Conservation (phyloP, 2,888 invertebrate genomes). For the Epinotia ramella region DNA sequence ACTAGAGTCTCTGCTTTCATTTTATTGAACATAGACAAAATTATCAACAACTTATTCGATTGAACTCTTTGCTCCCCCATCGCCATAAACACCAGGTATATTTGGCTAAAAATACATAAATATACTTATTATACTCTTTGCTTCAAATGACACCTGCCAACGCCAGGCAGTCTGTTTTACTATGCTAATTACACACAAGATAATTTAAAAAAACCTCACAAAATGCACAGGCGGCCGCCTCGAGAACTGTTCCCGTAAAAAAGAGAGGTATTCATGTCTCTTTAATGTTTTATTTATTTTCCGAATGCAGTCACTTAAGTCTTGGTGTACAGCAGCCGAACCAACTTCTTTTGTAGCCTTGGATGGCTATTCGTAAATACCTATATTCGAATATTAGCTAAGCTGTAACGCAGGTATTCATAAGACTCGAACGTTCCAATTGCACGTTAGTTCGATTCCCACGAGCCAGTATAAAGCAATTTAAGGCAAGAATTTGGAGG, state of each 20-base stretch:
- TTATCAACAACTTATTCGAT: neutral
- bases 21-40: too few species aligned
- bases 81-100: neutral
- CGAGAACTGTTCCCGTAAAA: conserved; percentile 3
- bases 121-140: too few species aligned
- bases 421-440: neutral
- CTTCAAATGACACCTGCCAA: conserved; percentile 6
- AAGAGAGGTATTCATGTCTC: conserved; percentile 10
- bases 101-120: conserved; percentile 13
- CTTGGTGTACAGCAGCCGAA: neutral
- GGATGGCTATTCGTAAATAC: neutral
- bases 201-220: conserved; percentile 15
- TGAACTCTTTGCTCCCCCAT: conserved; percentile 1
- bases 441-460: neutral
- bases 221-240: conserved; percentile 33
- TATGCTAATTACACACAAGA: neutral
- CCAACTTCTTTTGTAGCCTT: neutral
- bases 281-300: neutral
- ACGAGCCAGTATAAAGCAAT: too few species aligned
- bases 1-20: too few species aligned
- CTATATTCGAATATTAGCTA: too few species aligned
- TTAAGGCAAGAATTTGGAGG: too few species aligned
- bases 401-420: neutral
- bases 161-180: conserved; percentile 1
- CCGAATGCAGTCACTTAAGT: neutral